phyloP scores from a whole-genome alignment of 2,113 vertebrate genomes.

The Heterocephalus glaber region DNA sequence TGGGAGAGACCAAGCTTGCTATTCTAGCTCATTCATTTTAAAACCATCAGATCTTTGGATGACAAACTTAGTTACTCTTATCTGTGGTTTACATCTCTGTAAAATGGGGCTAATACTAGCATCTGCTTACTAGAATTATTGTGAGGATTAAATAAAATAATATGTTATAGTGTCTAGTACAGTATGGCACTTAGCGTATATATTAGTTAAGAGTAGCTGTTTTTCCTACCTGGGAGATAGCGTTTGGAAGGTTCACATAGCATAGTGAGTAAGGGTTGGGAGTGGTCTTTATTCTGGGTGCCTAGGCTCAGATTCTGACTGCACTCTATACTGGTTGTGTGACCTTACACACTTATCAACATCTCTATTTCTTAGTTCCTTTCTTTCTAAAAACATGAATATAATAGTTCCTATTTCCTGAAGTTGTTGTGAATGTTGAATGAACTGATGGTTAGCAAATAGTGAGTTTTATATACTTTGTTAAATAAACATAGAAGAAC shows the following conservation, averaged over 20 bases:
- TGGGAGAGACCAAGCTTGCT: not conserved
- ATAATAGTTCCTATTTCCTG: not conserved
- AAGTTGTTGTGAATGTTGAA: not conserved
- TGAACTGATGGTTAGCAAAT: not conserved
- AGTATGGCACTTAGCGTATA: not conserved
- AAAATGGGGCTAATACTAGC: not conserved
- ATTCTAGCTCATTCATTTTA: not conserved
- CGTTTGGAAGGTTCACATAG: not conserved
- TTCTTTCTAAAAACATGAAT: not conserved
- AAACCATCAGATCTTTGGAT: not conserved
- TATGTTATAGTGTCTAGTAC: not conserved
- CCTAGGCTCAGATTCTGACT: not conserved
- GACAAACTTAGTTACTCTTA: not conserved
- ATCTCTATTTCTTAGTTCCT: not conserved
- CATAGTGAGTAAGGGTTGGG: fast-evolving
- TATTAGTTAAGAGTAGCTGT: not conserved
- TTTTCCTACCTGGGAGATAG: not conserved
- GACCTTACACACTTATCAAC: not conserved
- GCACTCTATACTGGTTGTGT: not conserved
- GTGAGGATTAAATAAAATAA: not conserved
- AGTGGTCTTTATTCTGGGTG: not conserved
- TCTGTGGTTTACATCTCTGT: not conserved
- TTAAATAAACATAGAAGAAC: not conserved
- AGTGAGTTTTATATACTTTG: not conserved
- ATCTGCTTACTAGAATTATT: not conserved